Evolutionary conservation across 2,113 vertebrate species (phyloP).

Genomic region (Amphiprion percula): DNA sequence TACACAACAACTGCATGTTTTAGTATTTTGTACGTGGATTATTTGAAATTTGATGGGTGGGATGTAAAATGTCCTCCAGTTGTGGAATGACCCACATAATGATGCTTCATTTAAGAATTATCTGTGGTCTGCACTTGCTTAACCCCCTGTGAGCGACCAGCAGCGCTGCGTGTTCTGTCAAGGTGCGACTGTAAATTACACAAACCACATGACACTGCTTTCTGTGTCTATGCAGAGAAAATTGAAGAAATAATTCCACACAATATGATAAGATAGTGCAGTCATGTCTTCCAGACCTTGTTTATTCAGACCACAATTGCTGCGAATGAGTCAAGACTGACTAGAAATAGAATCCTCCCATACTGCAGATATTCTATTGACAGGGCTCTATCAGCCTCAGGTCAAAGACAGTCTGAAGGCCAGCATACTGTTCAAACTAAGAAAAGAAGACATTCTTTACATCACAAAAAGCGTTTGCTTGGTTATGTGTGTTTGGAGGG

Average conservation of each 20-base stretch:
- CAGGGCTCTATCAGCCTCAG: slow-evolving; percentile 21
- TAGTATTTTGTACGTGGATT: too few relatives aligned
- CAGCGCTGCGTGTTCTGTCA: slow-evolving; percentile 1
- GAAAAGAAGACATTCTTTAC: slow-evolving; percentile 22
- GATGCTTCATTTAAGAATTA: slow-evolving; percentile 23
- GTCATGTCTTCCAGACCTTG: slow-evolving; percentile 23
- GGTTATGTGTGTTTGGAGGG: slow-evolving; percentile 1
- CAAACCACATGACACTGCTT: background rate
- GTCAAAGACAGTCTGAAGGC: slow-evolving; percentile 41
- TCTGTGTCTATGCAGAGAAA: background rate
- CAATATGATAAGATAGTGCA: slow-evolving; percentile 28
- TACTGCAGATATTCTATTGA: slow-evolving; percentile 28
- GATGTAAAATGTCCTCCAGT: too few relatives aligned
- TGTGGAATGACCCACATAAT: background rate
- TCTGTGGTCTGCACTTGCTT: slow-evolving; percentile 9
- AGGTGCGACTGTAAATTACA: slow-evolving; percentile 17
- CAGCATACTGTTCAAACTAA: slow-evolving; percentile 17
- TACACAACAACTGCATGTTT: too few relatives aligned
- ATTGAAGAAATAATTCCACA: slow-evolving; percentile 28
- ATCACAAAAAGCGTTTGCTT: slow-evolving; percentile 11
- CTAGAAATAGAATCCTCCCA: slow-evolving; percentile 35
- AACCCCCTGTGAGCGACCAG: slow-evolving; percentile 30
- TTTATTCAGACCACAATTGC: slow-evolving; percentile 22
- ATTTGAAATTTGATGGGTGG: too few relatives aligned
- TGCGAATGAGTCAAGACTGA: background rate